A percentile compares a stretch with the other conserved stretches of the same genome.
Conservation (phyloP, 2,888 invertebrate genomes). For the Octonoba sinensis region DNA sequence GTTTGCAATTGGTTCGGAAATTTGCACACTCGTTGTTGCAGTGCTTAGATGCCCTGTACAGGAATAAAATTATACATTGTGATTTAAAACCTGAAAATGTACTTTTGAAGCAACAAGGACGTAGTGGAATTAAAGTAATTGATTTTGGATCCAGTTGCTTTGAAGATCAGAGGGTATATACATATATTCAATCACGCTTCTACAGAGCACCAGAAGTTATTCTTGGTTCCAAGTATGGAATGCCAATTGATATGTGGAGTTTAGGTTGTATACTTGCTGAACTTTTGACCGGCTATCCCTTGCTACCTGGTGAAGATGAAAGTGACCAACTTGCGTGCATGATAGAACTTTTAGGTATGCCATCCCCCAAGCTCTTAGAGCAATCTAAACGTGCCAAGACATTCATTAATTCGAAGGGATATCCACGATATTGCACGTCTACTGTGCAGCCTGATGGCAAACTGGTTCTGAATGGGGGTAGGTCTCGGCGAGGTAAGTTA, state of each 20-base stretch:
- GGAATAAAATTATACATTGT: slow-evolving; percentile 98
- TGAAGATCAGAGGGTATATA: slow-evolving; percentile 97
- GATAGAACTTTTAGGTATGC: slow-evolving; percentile 94
- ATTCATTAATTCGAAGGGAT: slow-evolving; percentile 92
- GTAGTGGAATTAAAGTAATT: slow-evolving; percentile 99
- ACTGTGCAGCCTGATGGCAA: slow-evolving; percentile 89
- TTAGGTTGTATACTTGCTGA: slow-evolving; percentile 94
- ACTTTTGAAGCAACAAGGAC: slow-evolving; percentile 95
- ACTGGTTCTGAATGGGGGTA: slow-evolving; percentile 87
- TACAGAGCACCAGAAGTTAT: slow-evolving; percentile 98
- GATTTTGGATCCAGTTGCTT: slow-evolving; percentile 99
- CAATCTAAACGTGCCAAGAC: slow-evolving; percentile 93
- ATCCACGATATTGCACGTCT: slow-evolving; percentile 93
- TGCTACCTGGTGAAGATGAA: slow-evolving; percentile 98
- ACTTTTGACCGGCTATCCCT: slow-evolving; percentile 94
- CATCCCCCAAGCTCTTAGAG: slow-evolving; percentile 86
- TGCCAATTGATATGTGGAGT: slow-evolving; percentile 97
- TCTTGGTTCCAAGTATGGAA: slow-evolving; percentile 94
- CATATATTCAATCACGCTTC: slow-evolving; percentile 98
- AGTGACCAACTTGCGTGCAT: slow-evolving; percentile 97
- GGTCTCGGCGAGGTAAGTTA: slow-evolving; percentile 92
- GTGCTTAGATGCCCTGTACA: slow-evolving; percentile 93
- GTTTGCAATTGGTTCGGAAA: slow-evolving; percentile 94
- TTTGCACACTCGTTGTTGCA: slow-evolving; percentile 97
- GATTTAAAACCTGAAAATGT: slow-evolving; percentile 99